Percentiles rank a stretch among this genome's conserved stretches.
Evolutionary conservation across 2,888 invertebrate species (phyloP).

Genomic region (Scaptomyza tumidula): DNA sequence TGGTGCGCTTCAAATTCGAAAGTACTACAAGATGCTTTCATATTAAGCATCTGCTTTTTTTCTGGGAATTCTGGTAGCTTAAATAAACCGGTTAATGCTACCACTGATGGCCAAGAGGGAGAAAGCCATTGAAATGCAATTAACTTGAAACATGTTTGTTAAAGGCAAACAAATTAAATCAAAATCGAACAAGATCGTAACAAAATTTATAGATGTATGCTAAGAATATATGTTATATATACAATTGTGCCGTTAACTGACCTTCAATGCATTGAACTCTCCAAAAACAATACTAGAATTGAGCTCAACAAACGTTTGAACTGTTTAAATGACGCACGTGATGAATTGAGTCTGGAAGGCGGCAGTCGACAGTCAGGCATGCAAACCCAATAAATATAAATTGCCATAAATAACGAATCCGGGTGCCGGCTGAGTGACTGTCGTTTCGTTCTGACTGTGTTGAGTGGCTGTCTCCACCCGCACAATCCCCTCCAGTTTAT

Average conservation of each 20-base stretch:
- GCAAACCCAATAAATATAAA: conserved; percentile 37
- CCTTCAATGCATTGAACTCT: conserved; percentile 25
- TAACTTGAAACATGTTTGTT: conserved; percentile 22
- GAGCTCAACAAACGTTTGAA: conserved; percentile 57
- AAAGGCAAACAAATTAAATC: conserved; percentile 12
- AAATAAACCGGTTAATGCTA: conserved; percentile 60
- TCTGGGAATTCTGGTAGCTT: conserved; percentile 43
- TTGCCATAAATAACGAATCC: conserved; percentile 77
- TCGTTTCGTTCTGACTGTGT: conserved; percentile 14
- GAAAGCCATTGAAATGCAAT: conserved; percentile 47
- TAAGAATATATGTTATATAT: conserved; percentile 6
- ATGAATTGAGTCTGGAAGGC: conserved; percentile 62
- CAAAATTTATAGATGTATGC: conserved; percentile 14
- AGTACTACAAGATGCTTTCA: conserved; percentile 74
- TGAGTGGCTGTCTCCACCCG: conserved; percentile 38
- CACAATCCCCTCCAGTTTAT: background rate
- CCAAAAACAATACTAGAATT: background rate
- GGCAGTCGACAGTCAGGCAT: conserved; percentile 8
- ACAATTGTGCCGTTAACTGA: conserved; percentile 44
- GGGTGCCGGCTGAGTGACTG: conserved; percentile 61
- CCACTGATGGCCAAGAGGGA: conserved; percentile 24
- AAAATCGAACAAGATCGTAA: conserved; percentile 14
- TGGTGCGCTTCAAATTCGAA: conserved; percentile 56
- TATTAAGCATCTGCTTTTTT: conserved; percentile 58
- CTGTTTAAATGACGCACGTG: conserved; percentile 79